Evolutionary conservation across 2,113 vertebrate genomes (phyloP).

Genomic region (Cololabis saira): DNA sequence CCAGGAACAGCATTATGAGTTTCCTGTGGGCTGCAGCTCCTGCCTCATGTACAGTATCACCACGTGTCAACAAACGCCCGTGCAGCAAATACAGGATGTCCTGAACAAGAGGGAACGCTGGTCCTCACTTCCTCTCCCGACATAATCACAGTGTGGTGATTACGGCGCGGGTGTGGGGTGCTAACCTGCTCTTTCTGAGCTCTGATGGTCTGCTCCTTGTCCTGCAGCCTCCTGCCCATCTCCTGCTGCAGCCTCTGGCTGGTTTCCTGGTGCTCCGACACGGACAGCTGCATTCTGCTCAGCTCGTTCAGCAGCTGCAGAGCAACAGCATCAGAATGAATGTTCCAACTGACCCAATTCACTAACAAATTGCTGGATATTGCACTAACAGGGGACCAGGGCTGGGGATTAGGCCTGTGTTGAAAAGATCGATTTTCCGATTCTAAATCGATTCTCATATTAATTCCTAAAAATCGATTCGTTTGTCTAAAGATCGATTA

Average conservation of each 20-base stretch:
- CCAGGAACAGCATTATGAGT: constrained; percentile 3
- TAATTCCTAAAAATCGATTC: too few species aligned
- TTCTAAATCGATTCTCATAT: too few species aligned
- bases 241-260: constrained; percentile 83
- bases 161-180: constrained; percentile 22
- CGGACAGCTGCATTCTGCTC: constrained; percentile 75
- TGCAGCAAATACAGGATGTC: constrained; percentile 76
- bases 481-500: too few species aligned
- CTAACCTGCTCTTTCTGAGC: constrained; percentile 86
- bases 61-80: constrained; percentile 17
- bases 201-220: constrained; percentile 85
- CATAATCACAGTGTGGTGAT: background rate
- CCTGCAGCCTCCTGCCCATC: constrained; percentile 82
- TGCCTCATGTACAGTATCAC: constrained; percentile 34
- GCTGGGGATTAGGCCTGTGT: too few species aligned
- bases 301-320: constrained; percentile 84
- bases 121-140: constrained; percentile 43
- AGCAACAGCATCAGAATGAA: background rate
- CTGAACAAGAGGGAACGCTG: constrained; percentile 67
- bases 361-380: background rate
- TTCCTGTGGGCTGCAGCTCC: constrained; percentile 6
- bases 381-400: background rate
- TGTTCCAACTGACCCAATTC: background rate
- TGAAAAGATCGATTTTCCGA: too few species aligned
- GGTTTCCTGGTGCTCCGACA: constrained; percentile 79